Percentiles rank a stretch among this genome's conserved stretches.
These are phyloP conservation scores for Drosophila pectinifera DNA, from an alignment of 1,140 invertebrate species.

Conservation along the genomic window DNA sequence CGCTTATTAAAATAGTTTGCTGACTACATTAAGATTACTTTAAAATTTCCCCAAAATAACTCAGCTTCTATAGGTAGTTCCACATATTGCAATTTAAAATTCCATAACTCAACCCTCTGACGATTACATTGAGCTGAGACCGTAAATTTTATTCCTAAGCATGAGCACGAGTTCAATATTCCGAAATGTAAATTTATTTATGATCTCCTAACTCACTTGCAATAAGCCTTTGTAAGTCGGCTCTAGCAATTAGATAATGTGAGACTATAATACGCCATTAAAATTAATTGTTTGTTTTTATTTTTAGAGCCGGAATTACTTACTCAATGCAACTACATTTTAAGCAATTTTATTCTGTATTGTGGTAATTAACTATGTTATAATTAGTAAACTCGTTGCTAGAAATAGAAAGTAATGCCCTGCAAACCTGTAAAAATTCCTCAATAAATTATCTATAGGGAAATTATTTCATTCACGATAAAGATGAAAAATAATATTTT, in stretches of 20 bases:
- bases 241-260: constrained; percentile 3
- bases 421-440: too few species aligned
- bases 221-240: too few species aligned
- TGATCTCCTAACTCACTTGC: not conserved
- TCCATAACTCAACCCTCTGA: not conserved
- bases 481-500: too few species aligned
- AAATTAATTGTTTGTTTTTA: constrained; percentile 5
- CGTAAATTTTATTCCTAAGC: constrained; percentile 2
- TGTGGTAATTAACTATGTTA: too few species aligned
- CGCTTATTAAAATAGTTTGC: too few species aligned
- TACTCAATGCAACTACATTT: not conserved
- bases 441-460: not conserved
- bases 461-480: too few species aligned
- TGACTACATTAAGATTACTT: not conserved
- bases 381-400: too few species aligned
- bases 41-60: too few species aligned
- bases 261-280: not conserved
- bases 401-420: too few species aligned
- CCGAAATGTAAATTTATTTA: constrained; percentile 10
- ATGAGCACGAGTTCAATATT: not conserved
- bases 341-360: not conserved
- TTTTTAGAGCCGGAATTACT: not conserved
- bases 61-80: not conserved
- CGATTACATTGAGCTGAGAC: not conserved
- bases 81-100: not conserved